Conservation (phyloP, 2,113 vertebrate genomes). For the Coregonus clupeaformis region DNA sequence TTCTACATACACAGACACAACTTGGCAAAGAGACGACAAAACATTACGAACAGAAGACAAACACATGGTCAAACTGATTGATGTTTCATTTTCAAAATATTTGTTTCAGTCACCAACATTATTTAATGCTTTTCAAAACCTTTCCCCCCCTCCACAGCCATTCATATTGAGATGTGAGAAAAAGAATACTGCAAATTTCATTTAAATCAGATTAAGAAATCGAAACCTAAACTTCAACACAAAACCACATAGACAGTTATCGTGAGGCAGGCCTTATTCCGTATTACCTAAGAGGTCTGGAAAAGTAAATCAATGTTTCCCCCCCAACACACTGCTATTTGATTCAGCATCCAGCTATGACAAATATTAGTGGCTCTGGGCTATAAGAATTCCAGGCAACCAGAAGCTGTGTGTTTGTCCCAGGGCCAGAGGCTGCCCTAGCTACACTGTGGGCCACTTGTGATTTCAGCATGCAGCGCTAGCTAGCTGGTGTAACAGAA, state of each 20-base stretch:
- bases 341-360: conserved; percentile 58
- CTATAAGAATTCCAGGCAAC: conserved; percentile 62
- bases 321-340: conserved; percentile 34
- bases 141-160: neutral
- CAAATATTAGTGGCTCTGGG: conserved; percentile 62
- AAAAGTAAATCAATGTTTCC: conserved; percentile 50
- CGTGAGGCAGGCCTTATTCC: conserved; percentile 38
- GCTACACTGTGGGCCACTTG: conserved; percentile 65
- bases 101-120: neutral
- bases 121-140: neutral
- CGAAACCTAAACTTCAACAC: conserved; percentile 18
- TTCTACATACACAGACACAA: neutral
- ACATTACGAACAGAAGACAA: too few relatives aligned
- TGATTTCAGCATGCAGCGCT: conserved; percentile 55
- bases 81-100: neutral
- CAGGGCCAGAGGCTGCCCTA: conserved; percentile 57
- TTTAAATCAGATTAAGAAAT: too few relatives aligned
- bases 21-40: too few relatives aligned
- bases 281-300: conserved; percentile 50
- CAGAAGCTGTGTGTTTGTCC: conserved; percentile 60
- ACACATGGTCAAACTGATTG: neutral
- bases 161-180: too few relatives aligned
- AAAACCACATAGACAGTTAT: conserved; percentile 61
- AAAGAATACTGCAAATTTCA: too few relatives aligned
- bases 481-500: conserved; percentile 68